Evolutionary conservation across 2,797 vertebrate species (phyloP), one percentile per base, ranked within the genome.

Genomic region (Gambelia wislizenii): DNA sequence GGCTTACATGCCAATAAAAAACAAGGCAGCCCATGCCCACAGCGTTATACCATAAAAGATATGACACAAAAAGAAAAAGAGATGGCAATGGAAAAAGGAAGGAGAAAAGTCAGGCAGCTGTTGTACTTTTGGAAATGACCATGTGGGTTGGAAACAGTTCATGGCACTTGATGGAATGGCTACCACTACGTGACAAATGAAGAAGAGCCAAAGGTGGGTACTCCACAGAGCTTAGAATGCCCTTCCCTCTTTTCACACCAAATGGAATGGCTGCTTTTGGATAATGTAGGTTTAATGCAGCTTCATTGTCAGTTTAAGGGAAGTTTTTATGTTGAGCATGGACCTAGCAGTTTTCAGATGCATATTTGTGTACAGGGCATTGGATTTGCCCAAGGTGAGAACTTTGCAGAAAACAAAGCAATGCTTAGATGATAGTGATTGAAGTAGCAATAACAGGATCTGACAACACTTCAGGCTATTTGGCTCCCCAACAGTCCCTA

Each of bases 371-470:
- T 49, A 1, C 16, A 22, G 33, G 22, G 47, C 64, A 81, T 25
- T 86, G 52, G 79, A 85, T 93, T 92, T 87, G 77, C 84, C 69
- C 84, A 49, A 92, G 61, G 82, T 81, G 42, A 67, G 94, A 52
- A 79, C 90, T 36, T 64, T 76, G n/a, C 27, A 44, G 8, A 44
- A 69, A 90, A 44, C 36, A 83, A 87, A 83, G 83, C 56, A 6
- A 56, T 77, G 18, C 79, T 94, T 36, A 8, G 89, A 25, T 56
- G 67, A 42, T 83, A 27, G 8, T 49, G 75, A 42, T 3, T 74
- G 74, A 91, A 92, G 85, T 42, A 89, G 61, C 25, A 90, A 6
- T 72, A 91, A 87, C 1, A 79, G 27, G 49, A 88, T 90, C 81
- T 92, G 93, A 89, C 87, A 90, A n/a, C 82, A 64, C 59, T 92